These are phyloP conservation scores for Drosophila borborema DNA, from an alignment of 2,888 invertebrate genomes.

Conservation along the genomic window DNA sequence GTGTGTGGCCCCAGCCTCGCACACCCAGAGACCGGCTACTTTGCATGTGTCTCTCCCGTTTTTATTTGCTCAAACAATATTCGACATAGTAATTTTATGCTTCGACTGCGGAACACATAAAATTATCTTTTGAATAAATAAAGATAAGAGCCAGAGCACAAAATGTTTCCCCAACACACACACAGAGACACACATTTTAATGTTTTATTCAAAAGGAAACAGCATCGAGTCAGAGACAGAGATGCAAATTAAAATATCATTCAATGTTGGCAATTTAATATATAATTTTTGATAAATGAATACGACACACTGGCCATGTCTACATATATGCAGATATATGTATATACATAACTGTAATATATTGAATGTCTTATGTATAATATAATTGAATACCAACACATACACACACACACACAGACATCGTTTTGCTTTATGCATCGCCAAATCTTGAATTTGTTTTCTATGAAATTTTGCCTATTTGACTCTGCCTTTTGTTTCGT, in stretches of 20 bases:
- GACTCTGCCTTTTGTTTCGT: constrained; percentile 14
- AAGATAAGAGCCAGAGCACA: constrained; percentile 74
- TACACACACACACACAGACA: constrained; percentile 16
- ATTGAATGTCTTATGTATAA: constrained; percentile 38
- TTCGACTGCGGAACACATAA: constrained; percentile 81
- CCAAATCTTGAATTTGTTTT: constrained; percentile 40
- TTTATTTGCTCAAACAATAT: constrained; percentile 80
- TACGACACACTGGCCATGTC: constrained; percentile 50
- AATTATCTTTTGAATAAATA: constrained; percentile 80
- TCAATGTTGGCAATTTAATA: constrained; percentile 80
- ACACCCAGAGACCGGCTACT: constrained; percentile 34
- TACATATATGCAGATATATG: constrained; percentile 12
- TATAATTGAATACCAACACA: constrained; percentile 49
- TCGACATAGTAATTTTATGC: constrained; percentile 80
- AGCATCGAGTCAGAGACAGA: constrained; percentile 63
- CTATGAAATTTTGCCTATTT: constrained; percentile 10
- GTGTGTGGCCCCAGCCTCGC: background rate
- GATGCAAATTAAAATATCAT: constrained; percentile 81
- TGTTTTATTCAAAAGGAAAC: constrained; percentile 81
- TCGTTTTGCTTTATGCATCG: constrained; percentile 64
- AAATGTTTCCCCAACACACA: constrained; percentile 54
- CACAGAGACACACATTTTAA: constrained; percentile 61
- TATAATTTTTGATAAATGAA: constrained; percentile 80
- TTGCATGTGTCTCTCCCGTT: constrained; percentile 75
- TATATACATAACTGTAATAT: constrained; percentile 19